Conservation (phyloP, 2,888 invertebrate genomes). For the Cistogaster globosa region DNA sequence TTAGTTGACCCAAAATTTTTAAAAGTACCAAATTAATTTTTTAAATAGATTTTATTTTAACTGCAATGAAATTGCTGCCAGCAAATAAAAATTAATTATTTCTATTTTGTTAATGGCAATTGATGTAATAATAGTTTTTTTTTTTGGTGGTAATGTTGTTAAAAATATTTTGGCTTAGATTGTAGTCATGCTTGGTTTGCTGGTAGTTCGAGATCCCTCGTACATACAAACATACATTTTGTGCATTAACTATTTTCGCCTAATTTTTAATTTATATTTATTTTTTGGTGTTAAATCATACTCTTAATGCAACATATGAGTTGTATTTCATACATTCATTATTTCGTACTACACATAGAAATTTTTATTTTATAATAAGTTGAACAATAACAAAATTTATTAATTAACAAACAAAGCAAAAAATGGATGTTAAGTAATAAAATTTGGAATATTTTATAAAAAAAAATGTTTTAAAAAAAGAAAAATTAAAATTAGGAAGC, state of each 20-base stretch:
- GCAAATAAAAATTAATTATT: constrained; percentile 15
- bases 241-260: constrained; percentile 32
- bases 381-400: constrained; percentile 53
- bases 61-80: constrained; percentile 6
- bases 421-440: constrained; percentile 14
- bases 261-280: constrained; percentile 32
- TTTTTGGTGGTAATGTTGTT: constrained; percentile 4
- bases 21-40: neutral
- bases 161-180: constrained; percentile 58
- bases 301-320: constrained; percentile 27
- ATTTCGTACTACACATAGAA: constrained; percentile 24
- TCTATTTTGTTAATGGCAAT: constrained; percentile 38
- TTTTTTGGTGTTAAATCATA: constrained; percentile 50
- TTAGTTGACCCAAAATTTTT: no score
- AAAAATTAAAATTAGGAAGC: neutral
- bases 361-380: constrained; percentile 47
- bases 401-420: constrained; percentile 12
- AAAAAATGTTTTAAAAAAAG: neutral
- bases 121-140: constrained; percentile 45
- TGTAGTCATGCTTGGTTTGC: constrained; percentile 61
- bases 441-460: neutral
- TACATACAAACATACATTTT: constrained; percentile 5
- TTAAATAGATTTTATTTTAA: neutral
- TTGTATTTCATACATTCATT: constrained; percentile 17
- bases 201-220: constrained; percentile 24